Evolutionary conservation across 2,797 vertebrate genomes (phyloP).

Genomic region (Dromococcyx pavoninus): DNA sequence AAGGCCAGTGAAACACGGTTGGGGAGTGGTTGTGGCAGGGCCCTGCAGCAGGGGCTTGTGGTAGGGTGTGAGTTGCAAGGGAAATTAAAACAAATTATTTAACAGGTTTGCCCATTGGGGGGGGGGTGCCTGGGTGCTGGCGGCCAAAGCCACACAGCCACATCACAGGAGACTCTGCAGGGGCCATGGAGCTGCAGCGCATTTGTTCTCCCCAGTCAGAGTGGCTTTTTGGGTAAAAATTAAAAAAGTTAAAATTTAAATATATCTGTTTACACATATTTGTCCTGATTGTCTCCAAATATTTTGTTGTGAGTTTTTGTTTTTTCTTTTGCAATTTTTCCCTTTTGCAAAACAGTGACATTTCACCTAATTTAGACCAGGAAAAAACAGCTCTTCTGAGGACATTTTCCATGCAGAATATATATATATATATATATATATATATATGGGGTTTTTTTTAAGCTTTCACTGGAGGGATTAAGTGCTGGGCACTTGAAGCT

Average conservation of each 20-base stretch:
- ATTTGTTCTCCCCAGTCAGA: rapidly evolving
- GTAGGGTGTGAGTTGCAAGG: neutral
- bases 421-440: neutral
- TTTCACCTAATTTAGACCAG: neutral
- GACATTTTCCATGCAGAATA: neutral
- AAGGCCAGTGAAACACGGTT: neutral
- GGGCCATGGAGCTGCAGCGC: rapidly evolving
- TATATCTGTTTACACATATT: rapidly evolving
- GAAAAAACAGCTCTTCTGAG: neutral
- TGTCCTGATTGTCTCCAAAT: neutral
- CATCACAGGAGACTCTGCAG: rapidly evolving
- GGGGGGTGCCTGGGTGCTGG: no score
- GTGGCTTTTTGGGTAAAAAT: neutral
- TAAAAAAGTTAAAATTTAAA: neutral
- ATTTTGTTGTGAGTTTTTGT: neutral
- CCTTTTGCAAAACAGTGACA: neutral
- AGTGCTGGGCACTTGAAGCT: neutral
- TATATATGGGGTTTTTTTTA: neutral
- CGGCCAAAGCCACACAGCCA: neutral
- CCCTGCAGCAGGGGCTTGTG: rapidly evolving
- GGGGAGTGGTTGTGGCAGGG: neutral
- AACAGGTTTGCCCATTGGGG: neutral
- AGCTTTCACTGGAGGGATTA: neutral
- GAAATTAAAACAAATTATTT: neutral
- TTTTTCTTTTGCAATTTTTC: neutral